Evolutionary conservation across 2,113 vertebrate genomes (phyloP).

Genomic region (Psittacula cyanocephala): DNA sequence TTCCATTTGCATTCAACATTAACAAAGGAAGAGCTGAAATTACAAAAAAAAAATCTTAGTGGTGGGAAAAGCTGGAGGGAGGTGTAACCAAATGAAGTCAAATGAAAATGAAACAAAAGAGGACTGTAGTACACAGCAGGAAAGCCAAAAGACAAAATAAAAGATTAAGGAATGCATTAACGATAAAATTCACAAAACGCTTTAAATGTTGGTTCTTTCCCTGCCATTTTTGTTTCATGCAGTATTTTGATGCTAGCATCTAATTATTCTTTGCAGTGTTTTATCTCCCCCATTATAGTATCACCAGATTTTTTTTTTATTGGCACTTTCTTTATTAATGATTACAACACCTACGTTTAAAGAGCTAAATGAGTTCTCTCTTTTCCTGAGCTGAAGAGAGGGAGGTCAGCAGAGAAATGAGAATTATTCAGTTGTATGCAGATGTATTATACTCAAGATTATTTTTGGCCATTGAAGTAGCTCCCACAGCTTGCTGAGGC

Average conservation of each 20-base stretch:
- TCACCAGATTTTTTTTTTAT: slow-evolving; percentile 71
- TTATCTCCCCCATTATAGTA: slow-evolving; percentile 74
- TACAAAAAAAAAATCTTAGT: neutral
- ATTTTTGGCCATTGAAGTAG: slow-evolving; percentile 29
- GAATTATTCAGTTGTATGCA: slow-evolving; percentile 48
- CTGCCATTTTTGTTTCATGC: slow-evolving; percentile 71
- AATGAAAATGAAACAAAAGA: slow-evolving; percentile 58
- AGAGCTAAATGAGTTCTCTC: slow-evolving; percentile 71
- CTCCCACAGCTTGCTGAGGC: neutral
- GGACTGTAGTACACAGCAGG: neutral
- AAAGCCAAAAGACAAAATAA: slow-evolving; percentile 66
- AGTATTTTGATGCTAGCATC: slow-evolving; percentile 69
- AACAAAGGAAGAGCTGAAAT: slow-evolving; percentile 51
- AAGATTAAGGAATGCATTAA: slow-evolving; percentile 68
- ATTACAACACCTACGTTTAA: slow-evolving; percentile 71
- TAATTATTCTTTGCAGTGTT: slow-evolving; percentile 72
- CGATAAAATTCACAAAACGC: slow-evolving; percentile 62
- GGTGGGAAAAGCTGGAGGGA: slow-evolving; percentile 25
- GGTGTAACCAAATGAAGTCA: slow-evolving; percentile 42
- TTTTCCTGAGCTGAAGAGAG: slow-evolving; percentile 46
- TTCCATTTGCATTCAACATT: neutral
- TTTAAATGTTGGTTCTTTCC: slow-evolving; percentile 67
- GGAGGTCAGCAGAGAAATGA: slow-evolving; percentile 53
- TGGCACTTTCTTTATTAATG: slow-evolving; percentile 73
- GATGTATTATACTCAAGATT: slow-evolving; percentile 26